These are phyloP conservation scores for Drosophila pseudotakahashii DNA, from an alignment of 2,888 invertebrate species.

Conservation along the genomic window DNA sequence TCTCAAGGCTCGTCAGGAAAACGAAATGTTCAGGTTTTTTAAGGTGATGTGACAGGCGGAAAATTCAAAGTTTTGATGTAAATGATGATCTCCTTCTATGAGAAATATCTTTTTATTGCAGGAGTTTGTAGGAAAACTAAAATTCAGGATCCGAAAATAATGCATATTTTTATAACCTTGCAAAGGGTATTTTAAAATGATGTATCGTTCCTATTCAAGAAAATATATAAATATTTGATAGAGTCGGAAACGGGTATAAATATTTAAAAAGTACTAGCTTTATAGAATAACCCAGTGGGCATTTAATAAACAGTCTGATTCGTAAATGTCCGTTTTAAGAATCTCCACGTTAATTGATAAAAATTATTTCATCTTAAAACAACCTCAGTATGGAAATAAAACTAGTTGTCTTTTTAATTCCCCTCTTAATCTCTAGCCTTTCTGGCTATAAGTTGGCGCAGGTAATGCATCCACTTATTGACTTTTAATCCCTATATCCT, in stretches of 20 bases:
- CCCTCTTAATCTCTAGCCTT: background rate
- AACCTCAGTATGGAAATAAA: background rate
- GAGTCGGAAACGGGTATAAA: too few relatives aligned
- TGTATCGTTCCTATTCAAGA: too few relatives aligned
- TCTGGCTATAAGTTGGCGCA: constrained; percentile 7
- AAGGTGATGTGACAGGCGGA: background rate
- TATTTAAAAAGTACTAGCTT: too few relatives aligned
- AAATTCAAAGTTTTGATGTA: background rate
- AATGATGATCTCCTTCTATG: too few relatives aligned
- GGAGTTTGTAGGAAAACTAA: too few relatives aligned
- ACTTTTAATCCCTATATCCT: background rate
- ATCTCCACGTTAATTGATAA: too few relatives aligned
- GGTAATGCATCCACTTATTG: background rate
- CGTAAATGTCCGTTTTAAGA: too few relatives aligned
- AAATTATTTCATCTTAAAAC: background rate
- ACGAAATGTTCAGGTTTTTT: background rate
- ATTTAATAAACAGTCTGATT: background rate
- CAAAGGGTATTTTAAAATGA: too few relatives aligned
- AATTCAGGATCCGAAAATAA: too few relatives aligned
- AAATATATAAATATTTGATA: too few relatives aligned
- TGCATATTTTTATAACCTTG: too few relatives aligned
- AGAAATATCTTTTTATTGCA: too few relatives aligned
- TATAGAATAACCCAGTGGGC: background rate
- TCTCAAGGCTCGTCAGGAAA: constrained; percentile 17
- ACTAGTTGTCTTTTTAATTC: background rate